phyloP scores from a whole-genome alignment of 2,888 invertebrate species.

The Salpingus planirostris region DNA sequence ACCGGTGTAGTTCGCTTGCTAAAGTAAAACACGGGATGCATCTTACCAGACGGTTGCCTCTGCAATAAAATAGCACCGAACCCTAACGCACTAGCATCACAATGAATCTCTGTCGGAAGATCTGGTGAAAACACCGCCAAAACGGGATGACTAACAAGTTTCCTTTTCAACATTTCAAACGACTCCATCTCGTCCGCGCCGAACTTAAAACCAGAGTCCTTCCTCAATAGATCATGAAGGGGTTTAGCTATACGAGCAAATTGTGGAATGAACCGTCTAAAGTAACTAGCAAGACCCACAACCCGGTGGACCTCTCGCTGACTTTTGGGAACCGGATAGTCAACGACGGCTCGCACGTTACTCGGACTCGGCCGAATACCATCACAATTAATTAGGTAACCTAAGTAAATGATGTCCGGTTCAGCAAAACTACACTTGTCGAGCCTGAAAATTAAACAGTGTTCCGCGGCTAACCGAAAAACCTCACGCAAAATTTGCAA shows the following conservation, averaged over 20 bases:
- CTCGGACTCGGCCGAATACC: conserved; percentile 12
- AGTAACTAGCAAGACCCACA: conserved; percentile 1
- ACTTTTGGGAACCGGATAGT: neutral
- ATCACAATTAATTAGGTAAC: conserved; percentile 5
- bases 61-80: neutral
- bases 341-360: conserved; percentile 4
- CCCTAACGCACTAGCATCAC: neutral
- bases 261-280: neutral
- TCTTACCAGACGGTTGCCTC: neutral
- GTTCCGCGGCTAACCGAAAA: neutral
- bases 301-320: conserved; percentile 9
- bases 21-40: too few relatives aligned
- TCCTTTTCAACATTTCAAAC: conserved; percentile 5
- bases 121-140: neutral
- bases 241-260: neutral
- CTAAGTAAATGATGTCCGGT: conserved; percentile 8
- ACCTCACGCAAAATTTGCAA: conserved; percentile 2
- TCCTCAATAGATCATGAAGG: neutral
- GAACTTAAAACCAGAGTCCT: conserved; percentile 2
- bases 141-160: neutral
- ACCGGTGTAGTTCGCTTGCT: too few relatives aligned
- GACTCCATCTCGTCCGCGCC: conserved; percentile 7
- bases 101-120: neutral
- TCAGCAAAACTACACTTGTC: conserved; percentile 14
- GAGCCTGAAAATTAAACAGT: conserved; percentile 9